Evolutionary conservation across 2,797 vertebrate species (phyloP), one percentile per base, ranked within the genome.

Genomic region (Zonotrichia albicollis): DNA sequence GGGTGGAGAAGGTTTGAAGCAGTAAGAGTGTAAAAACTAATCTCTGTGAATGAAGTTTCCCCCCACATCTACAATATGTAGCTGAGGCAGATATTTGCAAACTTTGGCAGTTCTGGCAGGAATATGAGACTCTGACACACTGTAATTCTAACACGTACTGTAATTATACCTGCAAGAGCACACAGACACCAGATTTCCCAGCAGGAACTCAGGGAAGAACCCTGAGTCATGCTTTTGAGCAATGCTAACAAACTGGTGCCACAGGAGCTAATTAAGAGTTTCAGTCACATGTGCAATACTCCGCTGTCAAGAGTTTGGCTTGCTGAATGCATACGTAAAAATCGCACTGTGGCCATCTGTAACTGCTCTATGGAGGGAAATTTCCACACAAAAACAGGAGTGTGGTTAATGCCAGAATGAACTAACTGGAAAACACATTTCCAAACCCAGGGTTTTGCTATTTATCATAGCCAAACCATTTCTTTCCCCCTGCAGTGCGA

Each of bases 401-500:
- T 26, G 76, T 27, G 83, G 71, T 58, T 94, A 84, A 76, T 57
- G 78, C 76, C 90, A 94, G 88, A 97, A 91, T 76, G 90, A 94
- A 96, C 82, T 77, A 90, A 80, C 70, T 83, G 92, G 68, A 89
- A 96, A 95, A 92, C 53, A 94, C 55, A 90, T 95, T 95, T 88
- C 76, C 80, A 96, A 93, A 84, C 36, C 53, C 62, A 84, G 45
- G 13, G 42, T 45, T 96, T 93, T 97, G 89, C 50, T 75, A 74
- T 72, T 95, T 26, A 20, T 94, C 75, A 64, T 2, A 89, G 92
- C 65, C 82, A 94, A 87, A 88, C 68, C 54, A 48, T 5, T 84
- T 92, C 93, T 65, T n/a, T 90, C 81, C 84, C 84, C 84, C 72
- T 82, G 73, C 26, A 82, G 83, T 40, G 54, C 0, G 3, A 86